Evolutionary conservation across 2,888 invertebrate genomes (phyloP).

Genomic region (Tachina fera): DNA sequence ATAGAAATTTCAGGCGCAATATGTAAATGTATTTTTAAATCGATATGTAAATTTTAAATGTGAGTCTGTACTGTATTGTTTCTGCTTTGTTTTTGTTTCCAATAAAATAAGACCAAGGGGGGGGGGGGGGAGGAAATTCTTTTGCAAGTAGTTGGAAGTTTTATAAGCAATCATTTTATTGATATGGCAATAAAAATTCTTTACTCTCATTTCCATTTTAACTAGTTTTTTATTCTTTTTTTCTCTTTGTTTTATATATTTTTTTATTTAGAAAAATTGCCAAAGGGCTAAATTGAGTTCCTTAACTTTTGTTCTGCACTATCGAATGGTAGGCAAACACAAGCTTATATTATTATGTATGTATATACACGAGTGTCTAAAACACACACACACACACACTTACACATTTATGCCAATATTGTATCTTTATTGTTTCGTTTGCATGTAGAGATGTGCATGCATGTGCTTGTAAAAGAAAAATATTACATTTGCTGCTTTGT

Average conservation of each 20-base stretch:
- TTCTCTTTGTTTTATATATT: no score
- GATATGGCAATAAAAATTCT: constrained; percentile 40
- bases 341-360: neutral
- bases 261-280: constrained; percentile 43
- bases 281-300: constrained; percentile 56
- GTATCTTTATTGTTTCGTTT: neutral
- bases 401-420: neutral
- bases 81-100: neutral
- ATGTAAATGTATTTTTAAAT: neutral
- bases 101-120: constrained; percentile 1
- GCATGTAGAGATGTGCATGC: neutral
- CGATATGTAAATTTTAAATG: neutral
- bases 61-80: neutral
- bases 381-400: neutral
- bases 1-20: no score
- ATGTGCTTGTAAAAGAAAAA: constrained; percentile 1
- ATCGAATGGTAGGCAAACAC: neutral
- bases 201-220: neutral
- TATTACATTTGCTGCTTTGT: constrained; percentile 14
- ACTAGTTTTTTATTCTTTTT: neutral
- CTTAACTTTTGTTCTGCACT: constrained; percentile 19
- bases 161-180: constrained; percentile 64
- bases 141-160: constrained; percentile 11
- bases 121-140: neutral
- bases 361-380: neutral